phyloP scores from a whole-genome alignment of 2,113 vertebrate genomes.

The Pimephales promelas region DNA sequence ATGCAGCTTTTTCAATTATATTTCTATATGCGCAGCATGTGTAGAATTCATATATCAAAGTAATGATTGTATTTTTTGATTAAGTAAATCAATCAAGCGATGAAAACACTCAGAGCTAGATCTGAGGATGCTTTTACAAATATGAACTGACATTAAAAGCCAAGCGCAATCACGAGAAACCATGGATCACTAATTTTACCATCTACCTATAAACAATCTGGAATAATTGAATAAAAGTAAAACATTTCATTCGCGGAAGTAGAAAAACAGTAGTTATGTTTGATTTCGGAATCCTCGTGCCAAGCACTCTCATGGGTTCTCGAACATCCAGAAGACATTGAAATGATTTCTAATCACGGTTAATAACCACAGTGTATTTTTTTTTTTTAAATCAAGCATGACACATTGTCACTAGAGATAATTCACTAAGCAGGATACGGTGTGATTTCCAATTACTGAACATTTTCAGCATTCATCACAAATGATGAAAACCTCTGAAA shows the following conservation, averaged over 20 bases:
- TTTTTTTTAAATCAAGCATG: conserved; percentile 44
- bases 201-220: conserved; percentile 8
- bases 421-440: conserved; percentile 41
- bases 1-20: conserved; percentile 11
- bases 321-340: conserved; percentile 34
- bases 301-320: conserved; percentile 20
- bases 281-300: conserved; percentile 6
- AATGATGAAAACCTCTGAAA: conserved; percentile 35
- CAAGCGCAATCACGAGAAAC: conserved; percentile 3
- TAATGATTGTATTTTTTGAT: conserved; percentile 29
- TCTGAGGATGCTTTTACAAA: neutral
- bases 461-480: conserved; percentile 25
- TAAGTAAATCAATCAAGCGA: conserved; percentile 29
- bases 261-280: conserved; percentile 32
- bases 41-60: conserved; percentile 1
- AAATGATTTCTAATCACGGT: conserved; percentile 40
- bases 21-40: neutral
- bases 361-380: conserved; percentile 38
- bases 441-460: conserved; percentile 40
- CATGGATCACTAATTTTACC: conserved; percentile 8
- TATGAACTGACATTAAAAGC: conserved; percentile 24
- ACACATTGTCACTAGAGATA: conserved; percentile 37
- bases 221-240: neutral
- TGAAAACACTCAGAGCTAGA: neutral
- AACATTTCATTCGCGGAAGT: neutral